Evolutionary conservation across 2,113 vertebrate genomes (phyloP).

Genomic region (Uria aalge): DNA sequence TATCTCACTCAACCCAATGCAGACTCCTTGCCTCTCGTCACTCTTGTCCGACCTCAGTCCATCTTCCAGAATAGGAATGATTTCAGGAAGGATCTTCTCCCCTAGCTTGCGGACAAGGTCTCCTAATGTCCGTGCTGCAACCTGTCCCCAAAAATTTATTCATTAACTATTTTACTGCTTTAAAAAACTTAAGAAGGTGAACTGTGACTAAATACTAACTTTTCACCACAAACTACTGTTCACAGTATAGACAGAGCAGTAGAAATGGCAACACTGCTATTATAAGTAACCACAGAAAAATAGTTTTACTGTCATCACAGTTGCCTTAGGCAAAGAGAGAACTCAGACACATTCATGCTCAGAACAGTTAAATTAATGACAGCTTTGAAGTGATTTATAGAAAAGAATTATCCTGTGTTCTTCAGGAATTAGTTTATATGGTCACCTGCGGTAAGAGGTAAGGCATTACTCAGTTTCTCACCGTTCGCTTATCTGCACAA

Average conservation of each 20-base stretch:
- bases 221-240: neutral
- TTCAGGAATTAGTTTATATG: neutral
- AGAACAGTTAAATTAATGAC: neutral
- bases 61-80: conserved; percentile 97
- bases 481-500: conserved; percentile 95
- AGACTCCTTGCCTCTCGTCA: conserved; percentile 95
- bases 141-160: conserved; percentile 68
- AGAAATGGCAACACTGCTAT: neutral
- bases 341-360: neutral
- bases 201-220: neutral
- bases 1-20: conserved; percentile 96
- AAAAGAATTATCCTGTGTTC: neutral
- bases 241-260: neutral
- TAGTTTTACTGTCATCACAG: neutral
- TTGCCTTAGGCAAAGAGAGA: neutral
- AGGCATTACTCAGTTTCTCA: conserved; percentile 50
- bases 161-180: neutral
- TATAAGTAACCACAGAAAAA: neutral
- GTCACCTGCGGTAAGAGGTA: neutral
- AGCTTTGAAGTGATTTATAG: neutral
- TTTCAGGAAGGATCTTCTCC: conserved; percentile 98
- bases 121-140: conserved; percentile 93
- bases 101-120: conserved; percentile 97
- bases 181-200: neutral
- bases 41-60: conserved; percentile 93